A percentile compares a stretch with the other conserved stretches of the same genome.
Evolutionary conservation across 2,797 vertebrate species (phyloP).

Genomic region (Steatocranus sp.): DNA sequence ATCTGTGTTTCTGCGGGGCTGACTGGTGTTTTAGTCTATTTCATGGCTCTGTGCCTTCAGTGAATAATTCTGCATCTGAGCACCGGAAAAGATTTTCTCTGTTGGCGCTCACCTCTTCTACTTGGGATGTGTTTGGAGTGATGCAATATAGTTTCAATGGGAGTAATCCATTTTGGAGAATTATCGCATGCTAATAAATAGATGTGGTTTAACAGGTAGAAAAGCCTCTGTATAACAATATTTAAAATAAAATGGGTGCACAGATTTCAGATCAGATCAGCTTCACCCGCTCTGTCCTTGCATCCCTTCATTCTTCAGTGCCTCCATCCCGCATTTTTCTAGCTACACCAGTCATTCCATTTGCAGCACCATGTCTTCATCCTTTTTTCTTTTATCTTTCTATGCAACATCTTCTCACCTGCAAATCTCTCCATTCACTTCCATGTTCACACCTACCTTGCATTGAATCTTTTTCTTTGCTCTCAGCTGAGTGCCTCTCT

Average conservation of each 20-base stretch:
- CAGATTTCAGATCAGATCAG: slow-evolving; percentile 2
- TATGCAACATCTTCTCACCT: not conserved
- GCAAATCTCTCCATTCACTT: not conserved
- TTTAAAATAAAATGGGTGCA: not conserved
- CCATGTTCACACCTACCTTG: not conserved
- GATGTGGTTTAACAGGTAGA: not conserved
- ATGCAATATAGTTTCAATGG: not conserved
- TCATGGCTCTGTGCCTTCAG: slow-evolving; percentile 15
- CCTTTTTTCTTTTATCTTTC: not conserved
- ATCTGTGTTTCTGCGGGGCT: slow-evolving; percentile 10
- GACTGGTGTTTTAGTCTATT: slow-evolving; percentile 18
- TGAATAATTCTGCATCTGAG: slow-evolving; percentile 11
- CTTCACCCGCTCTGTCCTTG: not conserved
- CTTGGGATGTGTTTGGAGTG: not conserved
- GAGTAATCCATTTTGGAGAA: not conserved
- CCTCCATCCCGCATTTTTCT: not conserved
- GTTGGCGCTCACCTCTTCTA: slow-evolving; percentile 3
- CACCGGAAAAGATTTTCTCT: not conserved
- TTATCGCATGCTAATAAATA: not conserved
- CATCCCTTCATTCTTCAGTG: not conserved
- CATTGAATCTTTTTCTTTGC: not conserved
- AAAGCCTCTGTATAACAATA: not conserved
- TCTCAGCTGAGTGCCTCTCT: slow-evolving; percentile 26
- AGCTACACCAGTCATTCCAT: not conserved
- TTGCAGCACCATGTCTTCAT: not conserved